Evolutionary conservation across 2,113 vertebrate species (phyloP), one percentile per base, ranked within the genome.

Genomic region (Forbesichthys papilliferus): DNA sequence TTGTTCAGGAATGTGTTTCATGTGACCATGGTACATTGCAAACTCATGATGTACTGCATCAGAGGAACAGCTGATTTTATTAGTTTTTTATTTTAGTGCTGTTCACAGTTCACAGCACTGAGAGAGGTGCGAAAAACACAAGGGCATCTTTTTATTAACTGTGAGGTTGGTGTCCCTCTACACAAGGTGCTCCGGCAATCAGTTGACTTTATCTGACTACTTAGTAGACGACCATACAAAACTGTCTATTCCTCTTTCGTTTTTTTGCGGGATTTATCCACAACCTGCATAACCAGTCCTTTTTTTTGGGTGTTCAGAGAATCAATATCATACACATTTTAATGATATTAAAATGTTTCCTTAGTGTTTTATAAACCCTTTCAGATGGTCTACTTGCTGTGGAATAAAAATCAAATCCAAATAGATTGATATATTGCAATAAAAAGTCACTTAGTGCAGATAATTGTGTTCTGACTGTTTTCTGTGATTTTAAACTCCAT

Each of bases 151-250:
- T 68, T 65, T 20, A 33, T 68, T 64, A 74, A 78, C 49, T 36
- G 42, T 34, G 60, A 73, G 68, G 60, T 68, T 60, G 66, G 76
- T 55, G 64, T 74, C 60, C 66, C 3, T 4, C 73, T 60, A 69
- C 62, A 63, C 60, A 68, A 61, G 33, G 47, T 51, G 55, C 4
- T 49, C 54, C 2, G 5, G 7, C 36, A 77, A 62, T 64, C 62
- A 73, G 64, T 46, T 69, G 73, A 74, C 14, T 18, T 64, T 59
- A 73, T 64, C 49, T 69, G 73, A 74, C 14, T 18, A 27, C 3
- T 18, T 55, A 34, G 34, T 76, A 54, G 27, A 27, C 27, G 27
- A 27, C 27, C 27, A 59, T 5, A 70, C 27, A 52, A 36, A 63
- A 11, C 16, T 13, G 10, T 56, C 54, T 18, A 1, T 13, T 56